Evolutionary conservation across 2,797 vertebrate species (phyloP).

Genomic region (Microctenopoma lineatum): DNA sequence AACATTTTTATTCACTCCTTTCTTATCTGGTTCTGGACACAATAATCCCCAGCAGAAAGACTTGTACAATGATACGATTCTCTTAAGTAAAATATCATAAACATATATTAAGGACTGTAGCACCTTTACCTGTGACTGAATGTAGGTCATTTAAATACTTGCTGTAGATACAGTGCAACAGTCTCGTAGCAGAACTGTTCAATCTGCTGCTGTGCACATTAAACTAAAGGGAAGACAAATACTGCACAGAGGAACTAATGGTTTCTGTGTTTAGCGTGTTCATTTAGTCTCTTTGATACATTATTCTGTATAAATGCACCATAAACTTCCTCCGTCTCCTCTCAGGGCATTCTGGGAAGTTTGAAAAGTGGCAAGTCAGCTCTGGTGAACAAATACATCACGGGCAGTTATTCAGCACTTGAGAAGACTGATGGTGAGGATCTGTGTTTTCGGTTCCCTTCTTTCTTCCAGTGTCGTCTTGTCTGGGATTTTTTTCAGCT

Average conservation of each 20-base stretch:
- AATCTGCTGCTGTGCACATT: background rate
- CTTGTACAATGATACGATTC: too few species aligned
- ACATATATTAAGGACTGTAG: too few species aligned
- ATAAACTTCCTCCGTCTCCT: constrained; percentile 25
- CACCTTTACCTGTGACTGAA: too few species aligned
- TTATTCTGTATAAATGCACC: background rate
- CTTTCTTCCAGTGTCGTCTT: too few species aligned
- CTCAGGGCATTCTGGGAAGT: constrained; percentile 92
- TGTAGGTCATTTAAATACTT: too few species aligned
- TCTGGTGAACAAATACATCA: constrained; percentile 94
- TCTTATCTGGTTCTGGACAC: too few species aligned
- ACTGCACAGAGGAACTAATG: constrained; percentile 15
- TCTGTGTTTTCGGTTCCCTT: background rate
- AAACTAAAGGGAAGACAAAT: constrained; percentile 1
- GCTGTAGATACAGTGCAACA: too few species aligned
- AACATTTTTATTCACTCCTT: too few species aligned
- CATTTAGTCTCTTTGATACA: constrained; percentile 17
- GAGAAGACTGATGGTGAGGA: constrained; percentile 90
- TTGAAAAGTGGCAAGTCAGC: constrained; percentile 92
- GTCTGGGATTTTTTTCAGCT: constrained; percentile 3
- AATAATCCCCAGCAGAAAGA: too few species aligned
- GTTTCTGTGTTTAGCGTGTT: background rate
- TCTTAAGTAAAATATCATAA: too few species aligned
- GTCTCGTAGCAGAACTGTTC: too few species aligned
- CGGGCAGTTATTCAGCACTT: constrained; percentile 89